Evolutionary conservation across 1,140 invertebrate species (phyloP), one percentile per base, ranked within the genome.

Genomic region (Drosophila watanabei): DNA sequence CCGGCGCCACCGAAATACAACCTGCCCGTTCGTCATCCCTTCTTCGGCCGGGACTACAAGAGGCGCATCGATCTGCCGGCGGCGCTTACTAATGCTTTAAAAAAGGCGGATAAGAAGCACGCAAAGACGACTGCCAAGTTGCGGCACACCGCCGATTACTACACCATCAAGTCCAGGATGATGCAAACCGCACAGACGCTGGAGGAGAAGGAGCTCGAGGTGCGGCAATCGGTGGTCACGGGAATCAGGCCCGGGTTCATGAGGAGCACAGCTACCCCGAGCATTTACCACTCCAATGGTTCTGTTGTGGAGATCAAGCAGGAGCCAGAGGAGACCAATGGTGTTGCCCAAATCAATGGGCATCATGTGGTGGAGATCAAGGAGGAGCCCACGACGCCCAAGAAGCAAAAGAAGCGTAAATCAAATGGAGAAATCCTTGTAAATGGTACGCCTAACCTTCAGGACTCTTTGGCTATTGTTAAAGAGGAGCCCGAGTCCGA

Each of bases 181-280:
- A 5, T 66, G 37, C n/a, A 20, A 14, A 58, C 30, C 5, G 57
- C 64, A 7, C 68, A 81, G 43, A 89, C 85, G 0, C 70, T 89
- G 28, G 16, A 58, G 13, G 58, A 89, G 18, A 89, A 89, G 60
- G 85, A 89, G 37, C n/a, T 20, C n/a, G 81, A 79, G 35, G 75
- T 89, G 13, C 73, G 86, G 0, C 78, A 89, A 13, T 85, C 85
- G 3, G 85, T 90, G 45, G 8, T 89, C 2, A 89, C 86, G 1
- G 85, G 85, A 0, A 49, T 69, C 0, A 41, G n/a, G 10, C 84
- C 84, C n/a, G 37, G 35, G 1, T 87, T 80, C 5, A 78, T 87
- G 84, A 9, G 39, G 0, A 16, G 10, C 1, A 14, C 43, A 16
- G 7, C 1, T 37, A 48, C 14, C 39, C 61, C 20, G 3, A 16